A percentile compares a stretch with the other conserved stretches of the same genome.
Conservation (phyloP, 2,113 vertebrate species). For the Lepisosteus osseus region DNA sequence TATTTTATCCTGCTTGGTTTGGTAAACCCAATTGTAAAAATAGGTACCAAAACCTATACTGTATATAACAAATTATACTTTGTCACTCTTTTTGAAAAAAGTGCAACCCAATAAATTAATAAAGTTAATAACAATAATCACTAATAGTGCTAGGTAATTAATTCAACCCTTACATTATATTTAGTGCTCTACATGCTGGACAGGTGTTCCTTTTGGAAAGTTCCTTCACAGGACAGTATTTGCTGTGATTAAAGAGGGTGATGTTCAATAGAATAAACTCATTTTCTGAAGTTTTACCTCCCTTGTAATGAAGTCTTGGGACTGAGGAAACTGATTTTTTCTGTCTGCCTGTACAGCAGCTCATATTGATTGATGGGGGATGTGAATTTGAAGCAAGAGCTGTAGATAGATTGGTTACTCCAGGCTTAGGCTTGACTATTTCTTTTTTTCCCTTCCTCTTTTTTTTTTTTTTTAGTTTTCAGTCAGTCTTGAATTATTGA, state of each 20-base stretch:
- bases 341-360: conserved; percentile 32
- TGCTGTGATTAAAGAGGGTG: conserved; percentile 21
- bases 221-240: background rate
- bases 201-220: too few relatives aligned
- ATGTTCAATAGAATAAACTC: conserved; percentile 38
- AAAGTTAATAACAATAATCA: too few relatives aligned
- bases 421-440: conserved; percentile 24
- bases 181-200: too few relatives aligned
- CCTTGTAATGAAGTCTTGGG: conserved; percentile 36
- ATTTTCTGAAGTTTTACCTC: conserved; percentile 23
- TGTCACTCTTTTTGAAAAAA: too few relatives aligned
- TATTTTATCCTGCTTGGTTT: too few relatives aligned
- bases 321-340: conserved; percentile 42
- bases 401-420: conserved; percentile 32
- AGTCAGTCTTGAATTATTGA: conserved; percentile 37
- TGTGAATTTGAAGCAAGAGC: conserved; percentile 29
- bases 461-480: conserved; percentile 25
- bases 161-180: too few relatives aligned
- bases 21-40: too few relatives aligned
- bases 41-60: too few relatives aligned
- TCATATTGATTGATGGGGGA: conserved; percentile 44
- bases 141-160: too few relatives aligned
- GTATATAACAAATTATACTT: too few relatives aligned
- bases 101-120: too few relatives aligned
- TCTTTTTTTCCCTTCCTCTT: conserved; percentile 28